These are phyloP conservation scores for Lacanobia oleracea DNA, from an alignment of 2,888 invertebrate species.

Conservation along the genomic window DNA sequence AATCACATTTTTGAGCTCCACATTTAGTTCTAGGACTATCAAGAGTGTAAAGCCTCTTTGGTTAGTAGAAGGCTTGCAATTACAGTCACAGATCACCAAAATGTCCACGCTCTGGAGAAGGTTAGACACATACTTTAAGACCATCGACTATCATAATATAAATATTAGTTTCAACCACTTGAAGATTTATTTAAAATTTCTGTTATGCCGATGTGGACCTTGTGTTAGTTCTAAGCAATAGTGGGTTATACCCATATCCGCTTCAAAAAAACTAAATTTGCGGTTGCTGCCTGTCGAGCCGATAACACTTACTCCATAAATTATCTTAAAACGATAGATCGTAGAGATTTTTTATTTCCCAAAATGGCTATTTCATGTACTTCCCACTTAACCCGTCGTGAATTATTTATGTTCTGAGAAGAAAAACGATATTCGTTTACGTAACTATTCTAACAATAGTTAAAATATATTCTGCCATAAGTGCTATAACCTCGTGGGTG, in stretches of 20 bases:
- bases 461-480: conserved; percentile 1
- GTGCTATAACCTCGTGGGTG: conserved; percentile 40
- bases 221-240: neutral
- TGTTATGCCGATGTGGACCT: neutral
- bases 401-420: conserved; percentile 32
- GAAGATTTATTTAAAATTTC: neutral
- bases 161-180: too few species aligned
- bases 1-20: too few species aligned
- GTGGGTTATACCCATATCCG: neutral
- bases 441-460: conserved; percentile 3
- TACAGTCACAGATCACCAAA: too few species aligned
- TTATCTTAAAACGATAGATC: conserved; percentile 12
- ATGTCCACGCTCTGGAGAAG: too few species aligned
- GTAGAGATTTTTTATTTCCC: conserved; percentile 1
- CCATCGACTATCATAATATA: too few species aligned
- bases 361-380: conserved; percentile 12
- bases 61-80: too few species aligned
- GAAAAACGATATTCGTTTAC: conserved; percentile 14
- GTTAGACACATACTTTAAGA: too few species aligned
- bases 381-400: neutral
- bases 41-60: too few species aligned
- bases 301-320: neutral
- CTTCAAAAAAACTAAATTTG: neutral
- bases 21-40: too few species aligned
- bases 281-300: too few species aligned